phyloP scores from a whole-genome alignment of 2,888 invertebrate genomes.

The Sipunculus nudus region DNA sequence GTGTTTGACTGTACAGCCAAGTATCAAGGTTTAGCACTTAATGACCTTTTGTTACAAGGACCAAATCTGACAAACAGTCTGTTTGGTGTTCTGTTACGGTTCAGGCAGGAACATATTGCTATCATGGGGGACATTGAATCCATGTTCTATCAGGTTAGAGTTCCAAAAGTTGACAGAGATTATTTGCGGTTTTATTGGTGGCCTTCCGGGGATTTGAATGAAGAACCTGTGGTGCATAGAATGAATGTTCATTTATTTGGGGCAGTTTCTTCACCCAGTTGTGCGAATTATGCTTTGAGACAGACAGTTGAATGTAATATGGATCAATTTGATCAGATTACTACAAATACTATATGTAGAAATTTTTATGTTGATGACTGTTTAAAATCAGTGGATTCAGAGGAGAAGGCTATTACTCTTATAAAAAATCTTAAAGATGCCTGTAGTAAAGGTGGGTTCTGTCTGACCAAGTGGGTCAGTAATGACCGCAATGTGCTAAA shows the following conservation, averaged over 20 bases:
- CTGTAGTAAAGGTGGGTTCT: no score
- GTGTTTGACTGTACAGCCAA: constrained; percentile 17
- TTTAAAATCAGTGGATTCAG: no score
- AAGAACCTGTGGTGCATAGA: background rate
- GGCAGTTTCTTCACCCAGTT: constrained; percentile 2
- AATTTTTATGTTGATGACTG: no score
- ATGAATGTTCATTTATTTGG: constrained; percentile 19
- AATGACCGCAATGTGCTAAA: no score
- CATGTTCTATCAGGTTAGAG: constrained; percentile 19
- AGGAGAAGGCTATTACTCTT: no score
- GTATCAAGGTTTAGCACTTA: constrained; percentile 6
- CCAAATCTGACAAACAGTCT: constrained; percentile 16
- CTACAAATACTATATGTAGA: no score
- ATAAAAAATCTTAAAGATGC: no score
- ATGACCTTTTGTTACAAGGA: constrained; percentile 17
- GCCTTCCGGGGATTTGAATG: background rate
- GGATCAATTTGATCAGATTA: no score
- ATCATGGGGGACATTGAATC: constrained; percentile 19
- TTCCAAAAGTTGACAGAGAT: constrained; percentile 1
- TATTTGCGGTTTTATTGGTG: constrained; percentile 18
- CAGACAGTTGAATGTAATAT: background rate
- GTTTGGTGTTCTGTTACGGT: constrained; percentile 15
- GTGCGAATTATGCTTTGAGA: constrained; percentile 9
- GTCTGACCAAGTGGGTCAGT: no score
- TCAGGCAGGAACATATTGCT: constrained; percentile 15